These are phyloP conservation scores for Aleiodes leptofemur DNA, from an alignment of 2,888 invertebrate species.

Conservation along the genomic window DNA sequence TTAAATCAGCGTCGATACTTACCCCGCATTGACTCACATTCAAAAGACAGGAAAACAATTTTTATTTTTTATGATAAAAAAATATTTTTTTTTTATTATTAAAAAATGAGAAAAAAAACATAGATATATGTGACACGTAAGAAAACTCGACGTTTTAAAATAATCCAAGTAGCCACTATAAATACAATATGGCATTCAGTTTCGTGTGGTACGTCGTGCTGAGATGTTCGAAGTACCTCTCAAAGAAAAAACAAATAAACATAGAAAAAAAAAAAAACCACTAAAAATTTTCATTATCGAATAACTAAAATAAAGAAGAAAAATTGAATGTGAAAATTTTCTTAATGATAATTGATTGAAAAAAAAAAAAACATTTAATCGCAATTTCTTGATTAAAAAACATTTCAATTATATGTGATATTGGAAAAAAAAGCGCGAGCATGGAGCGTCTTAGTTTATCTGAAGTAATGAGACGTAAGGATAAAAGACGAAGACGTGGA, in stretches of 20 bases:
- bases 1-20: too few relatives aligned
- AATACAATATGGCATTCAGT: slow-evolving; percentile 75
- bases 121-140: slow-evolving; percentile 47
- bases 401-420: not conserved
- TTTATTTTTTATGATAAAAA: not conserved
- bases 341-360: too few relatives aligned
- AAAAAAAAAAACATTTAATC: not conserved
- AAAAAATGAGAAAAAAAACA: not conserved
- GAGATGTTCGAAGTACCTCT: slow-evolving; percentile 62
- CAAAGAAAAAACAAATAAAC: slow-evolving; percentile 26
- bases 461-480: slow-evolving; percentile 70
- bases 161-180: slow-evolving; percentile 73
- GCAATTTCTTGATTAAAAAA: not conserved
- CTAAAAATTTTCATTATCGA: not conserved
- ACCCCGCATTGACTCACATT: too few relatives aligned
- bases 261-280: not conserved
- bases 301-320: not conserved
- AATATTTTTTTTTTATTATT: not conserved
- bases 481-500: slow-evolving; percentile 80
- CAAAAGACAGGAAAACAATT: not conserved
- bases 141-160: slow-evolving; percentile 68
- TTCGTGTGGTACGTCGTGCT: slow-evolving; percentile 68
- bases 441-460: slow-evolving; percentile 71
- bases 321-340: not conserved
- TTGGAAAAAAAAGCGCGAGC: not conserved